These are phyloP conservation scores for Tympanoctomys barrerae DNA, from an alignment of 2,797 vertebrate genomes.

Conservation along the genomic window DNA sequence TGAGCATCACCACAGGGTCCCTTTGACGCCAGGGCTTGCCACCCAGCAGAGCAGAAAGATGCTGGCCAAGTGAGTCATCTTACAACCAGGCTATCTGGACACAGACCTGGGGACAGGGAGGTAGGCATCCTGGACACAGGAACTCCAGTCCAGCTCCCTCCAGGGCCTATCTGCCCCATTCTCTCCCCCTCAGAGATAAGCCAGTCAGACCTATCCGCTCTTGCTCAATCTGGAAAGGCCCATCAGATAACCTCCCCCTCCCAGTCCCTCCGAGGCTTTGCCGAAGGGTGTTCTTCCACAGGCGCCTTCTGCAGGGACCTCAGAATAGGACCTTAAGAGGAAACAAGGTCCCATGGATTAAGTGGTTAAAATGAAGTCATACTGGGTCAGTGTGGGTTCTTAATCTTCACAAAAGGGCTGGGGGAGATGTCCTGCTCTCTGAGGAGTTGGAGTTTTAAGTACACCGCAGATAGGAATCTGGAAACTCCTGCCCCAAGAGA, in stretches of 20 bases:
- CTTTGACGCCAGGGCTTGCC: neutral
- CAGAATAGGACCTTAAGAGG: neutral
- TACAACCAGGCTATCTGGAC: neutral
- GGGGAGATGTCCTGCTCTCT: neutral
- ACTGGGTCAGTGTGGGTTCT: neutral
- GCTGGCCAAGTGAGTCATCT: neutral
- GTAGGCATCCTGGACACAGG: neutral
- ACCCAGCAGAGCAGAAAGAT: neutral
- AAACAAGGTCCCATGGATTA: neutral
- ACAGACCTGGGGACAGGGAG: neutral
- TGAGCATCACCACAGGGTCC: fast-evolving
- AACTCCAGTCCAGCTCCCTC: neutral
- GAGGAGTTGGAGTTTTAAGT: neutral
- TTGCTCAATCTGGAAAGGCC: neutral
- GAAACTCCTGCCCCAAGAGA: neutral
- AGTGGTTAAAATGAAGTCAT: neutral
- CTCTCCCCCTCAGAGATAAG: neutral
- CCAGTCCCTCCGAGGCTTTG: neutral
- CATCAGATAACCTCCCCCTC: neutral
- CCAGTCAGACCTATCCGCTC: neutral
- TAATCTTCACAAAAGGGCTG: neutral
- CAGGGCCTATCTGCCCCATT: neutral
- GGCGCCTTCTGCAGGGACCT: neutral
- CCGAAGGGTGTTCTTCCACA: neutral
- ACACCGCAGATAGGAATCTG: neutral